Evolutionary conservation across 2,888 invertebrate species (phyloP), one percentile per base, ranked within the genome.

Genomic region (Dyspetes luteomarginatus): DNA sequence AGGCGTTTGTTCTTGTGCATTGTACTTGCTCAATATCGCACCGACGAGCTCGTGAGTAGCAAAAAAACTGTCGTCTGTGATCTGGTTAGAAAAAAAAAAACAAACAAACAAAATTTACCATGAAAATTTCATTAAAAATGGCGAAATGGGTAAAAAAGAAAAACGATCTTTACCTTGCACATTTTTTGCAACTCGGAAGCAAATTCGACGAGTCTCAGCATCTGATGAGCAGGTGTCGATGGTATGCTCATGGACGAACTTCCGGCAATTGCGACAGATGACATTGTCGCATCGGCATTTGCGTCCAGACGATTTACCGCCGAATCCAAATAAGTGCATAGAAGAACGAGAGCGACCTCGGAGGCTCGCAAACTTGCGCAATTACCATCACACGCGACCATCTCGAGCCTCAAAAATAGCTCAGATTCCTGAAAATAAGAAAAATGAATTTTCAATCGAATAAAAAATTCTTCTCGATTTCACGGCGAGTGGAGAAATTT

Each of bases 321-420:
- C 82, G 93, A 91, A 89, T 95, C 96, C 83, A 97, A 93, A 89
- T 96, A 96, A 83, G 94, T 93, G 89, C 95, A 95, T 83, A 98
- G 93, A 82, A 97, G 93, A 67, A 96, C 96, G 60, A 98, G 93
- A 9, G 97, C 97, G 82, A 97, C 93, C 81, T 96, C 95, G 58
- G 96, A 95, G 79, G 96, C 95, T 50, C 96, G 93, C 74, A 95
- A 95, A 91, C 95, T 95, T 43, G 95, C 95, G 83, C 97, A 96
- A 76, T 94, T 94, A 1, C 96, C 95, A 92, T 97, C 96, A 88
- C 96, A 96, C 80, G 95, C 94, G 55, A 96, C 93, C 82, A 96
- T 95, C 93, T 97, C 97, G 86, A 97, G 92, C 83, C 95, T 93
- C 86, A 95, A 94, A 82, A 94, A 93, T 71, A 96, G 91, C 88